Conservation (phyloP, 2,888 invertebrate genomes). For the Leptinotarsa haldemani region DNA sequence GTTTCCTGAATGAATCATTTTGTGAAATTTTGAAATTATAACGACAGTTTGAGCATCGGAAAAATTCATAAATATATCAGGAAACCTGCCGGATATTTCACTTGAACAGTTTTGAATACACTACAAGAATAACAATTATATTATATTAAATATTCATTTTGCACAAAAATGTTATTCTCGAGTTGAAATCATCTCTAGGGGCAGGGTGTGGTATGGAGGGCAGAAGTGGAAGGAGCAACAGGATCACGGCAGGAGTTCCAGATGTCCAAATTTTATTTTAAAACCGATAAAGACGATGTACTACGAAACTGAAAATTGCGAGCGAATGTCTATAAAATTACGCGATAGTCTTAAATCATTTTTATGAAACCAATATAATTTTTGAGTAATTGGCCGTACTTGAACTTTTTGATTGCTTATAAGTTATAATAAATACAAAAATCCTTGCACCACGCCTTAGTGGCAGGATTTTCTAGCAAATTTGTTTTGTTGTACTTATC, state of each 20-base stretch:
- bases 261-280: constrained; percentile 56
- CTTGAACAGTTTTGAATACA: not conserved
- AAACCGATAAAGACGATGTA: not conserved
- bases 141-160: not conserved
- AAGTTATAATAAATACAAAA: too few relatives aligned
- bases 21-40: not conserved
- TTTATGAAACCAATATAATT: too few relatives aligned
- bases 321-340: too few relatives aligned
- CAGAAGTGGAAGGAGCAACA: constrained; percentile 22
- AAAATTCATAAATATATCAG: not conserved
- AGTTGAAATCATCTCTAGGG: constrained; percentile 12
- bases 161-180: not conserved
- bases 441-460: too few relatives aligned
- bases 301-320: not conserved
- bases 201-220: constrained; percentile 32
- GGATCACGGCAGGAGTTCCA: constrained; percentile 55
- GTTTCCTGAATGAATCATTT: not conserved
- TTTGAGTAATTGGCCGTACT: too few relatives aligned
- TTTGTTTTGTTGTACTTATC: too few relatives aligned
- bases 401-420: too few relatives aligned
- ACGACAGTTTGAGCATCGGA: not conserved
- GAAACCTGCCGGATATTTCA: not conserved
- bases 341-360: too few relatives aligned
- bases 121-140: constrained; percentile 10
- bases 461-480: too few relatives aligned